These are phyloP conservation scores for Copidosoma aretas DNA, from an alignment of 2,888 invertebrate species.

Conservation along the genomic window DNA sequence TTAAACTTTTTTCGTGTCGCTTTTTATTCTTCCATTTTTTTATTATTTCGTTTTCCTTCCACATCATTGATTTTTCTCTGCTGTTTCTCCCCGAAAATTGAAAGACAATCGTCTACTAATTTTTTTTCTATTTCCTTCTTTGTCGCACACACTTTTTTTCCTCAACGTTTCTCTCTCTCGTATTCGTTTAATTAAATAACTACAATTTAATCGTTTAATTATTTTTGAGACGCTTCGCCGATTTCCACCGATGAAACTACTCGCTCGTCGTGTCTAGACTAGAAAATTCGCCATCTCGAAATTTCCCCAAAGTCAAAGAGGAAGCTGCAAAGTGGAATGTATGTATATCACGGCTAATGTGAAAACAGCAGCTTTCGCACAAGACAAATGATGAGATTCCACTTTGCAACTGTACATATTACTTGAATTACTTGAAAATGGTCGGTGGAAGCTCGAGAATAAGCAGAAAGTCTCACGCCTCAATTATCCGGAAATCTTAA, in stretches of 20 bases:
- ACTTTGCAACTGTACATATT: slow-evolving; percentile 25
- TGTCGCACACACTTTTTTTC: slow-evolving; percentile 7
- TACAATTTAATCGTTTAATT: slow-evolving; percentile 34
- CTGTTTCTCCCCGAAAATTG: slow-evolving; percentile 16
- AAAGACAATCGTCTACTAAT: slow-evolving; percentile 34
- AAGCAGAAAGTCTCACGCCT: slow-evolving; percentile 26
- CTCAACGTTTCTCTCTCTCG: slow-evolving; percentile 15
- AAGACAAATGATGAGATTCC: slow-evolving; percentile 16
- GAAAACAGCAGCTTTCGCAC: not conserved
- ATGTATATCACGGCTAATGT: not conserved
- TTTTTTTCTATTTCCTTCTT: slow-evolving; percentile 12
- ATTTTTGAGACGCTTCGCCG: slow-evolving; percentile 36
- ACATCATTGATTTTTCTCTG: slow-evolving; percentile 9
- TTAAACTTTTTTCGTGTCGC: slow-evolving; percentile 27
- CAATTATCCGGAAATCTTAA: slow-evolving; percentile 27
- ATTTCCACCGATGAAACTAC: slow-evolving; percentile 36
- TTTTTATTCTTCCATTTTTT: slow-evolving; percentile 10
- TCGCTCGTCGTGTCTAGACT: slow-evolving; percentile 42
- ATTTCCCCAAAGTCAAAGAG: slow-evolving; percentile 20
- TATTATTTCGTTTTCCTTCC: slow-evolving; percentile 20
- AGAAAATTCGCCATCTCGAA: slow-evolving; percentile 40
- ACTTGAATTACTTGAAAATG: slow-evolving; percentile 25
- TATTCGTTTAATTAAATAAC: slow-evolving; percentile 25
- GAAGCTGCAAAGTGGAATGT: slow-evolving; percentile 26
- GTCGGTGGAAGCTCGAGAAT: slow-evolving; percentile 40